Evolutionary conservation across 1,140 invertebrate genomes (phyloP).

Genomic region (Eurosta solidaginis): DNA sequence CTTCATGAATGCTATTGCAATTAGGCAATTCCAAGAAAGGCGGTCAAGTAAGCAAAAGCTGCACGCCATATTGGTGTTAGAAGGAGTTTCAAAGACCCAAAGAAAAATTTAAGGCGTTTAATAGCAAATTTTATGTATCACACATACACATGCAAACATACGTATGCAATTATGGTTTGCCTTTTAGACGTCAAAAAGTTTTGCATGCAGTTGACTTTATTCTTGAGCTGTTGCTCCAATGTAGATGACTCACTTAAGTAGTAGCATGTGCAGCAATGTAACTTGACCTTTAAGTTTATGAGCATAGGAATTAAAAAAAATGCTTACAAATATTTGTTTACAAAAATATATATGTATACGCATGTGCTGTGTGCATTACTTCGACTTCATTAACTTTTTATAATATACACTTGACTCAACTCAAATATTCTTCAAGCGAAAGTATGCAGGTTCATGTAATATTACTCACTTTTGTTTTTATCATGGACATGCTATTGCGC

Average conservation of each 20-base stretch:
- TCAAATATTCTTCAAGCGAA: no score
- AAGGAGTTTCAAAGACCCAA: not conserved
- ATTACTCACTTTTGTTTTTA: no score
- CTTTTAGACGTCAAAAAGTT: no score
- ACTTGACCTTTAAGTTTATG: slow-evolving; percentile 32
- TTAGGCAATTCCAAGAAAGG: not conserved
- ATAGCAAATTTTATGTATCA: not conserved
- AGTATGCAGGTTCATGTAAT: no score
- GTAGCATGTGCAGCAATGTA: not conserved
- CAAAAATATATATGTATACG: not conserved
- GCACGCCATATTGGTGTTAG: not conserved
- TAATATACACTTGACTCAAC: no score
- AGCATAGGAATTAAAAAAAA: slow-evolving; percentile 32
- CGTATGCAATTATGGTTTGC: not conserved
- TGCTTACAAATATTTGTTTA: not conserved
- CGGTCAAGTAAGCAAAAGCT: slow-evolving; percentile 18
- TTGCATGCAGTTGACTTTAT: not conserved
- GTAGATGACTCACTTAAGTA: no score
- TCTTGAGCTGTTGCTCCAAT: not conserved
- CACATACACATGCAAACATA: not conserved
- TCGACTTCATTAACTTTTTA: not conserved
- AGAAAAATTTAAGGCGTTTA: not conserved
- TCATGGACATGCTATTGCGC: no score
- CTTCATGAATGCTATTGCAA: not conserved
- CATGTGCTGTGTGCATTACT: no score